phyloP scores from a whole-genome alignment of 2,888 invertebrate species.

The Agriopis leucophaearia region DNA sequence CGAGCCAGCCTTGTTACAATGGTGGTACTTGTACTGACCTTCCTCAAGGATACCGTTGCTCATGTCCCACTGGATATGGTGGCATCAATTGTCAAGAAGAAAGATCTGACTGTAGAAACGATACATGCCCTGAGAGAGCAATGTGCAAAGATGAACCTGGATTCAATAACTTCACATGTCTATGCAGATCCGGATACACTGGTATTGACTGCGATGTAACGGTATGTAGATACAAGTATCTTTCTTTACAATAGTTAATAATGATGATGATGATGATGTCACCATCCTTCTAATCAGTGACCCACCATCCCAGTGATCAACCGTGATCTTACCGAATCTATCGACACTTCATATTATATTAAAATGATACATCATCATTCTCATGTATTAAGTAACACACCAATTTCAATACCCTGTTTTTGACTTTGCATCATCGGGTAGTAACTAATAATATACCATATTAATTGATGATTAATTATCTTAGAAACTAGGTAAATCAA shows the following conservation, averaged over 20 bases:
- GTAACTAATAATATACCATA: no score
- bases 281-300: no score
- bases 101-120: conserved; percentile 94
- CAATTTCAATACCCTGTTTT: no score
- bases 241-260: no score
- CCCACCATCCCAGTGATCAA: no score
- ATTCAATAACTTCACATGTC: conserved; percentile 95
- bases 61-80: conserved; percentile 94
- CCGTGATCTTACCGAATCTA: no score
- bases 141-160: conserved; percentile 99
- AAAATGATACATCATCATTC: no score
- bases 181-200: conserved; percentile 97
- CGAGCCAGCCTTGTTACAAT: conserved; percentile 97
- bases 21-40: conserved; percentile 96
- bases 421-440: no score
- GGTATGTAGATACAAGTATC: conserved; percentile 73
- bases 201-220: conserved; percentile 96
- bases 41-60: conserved; percentile 96
- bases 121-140: conserved; percentile 97
- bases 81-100: conserved; percentile 98
- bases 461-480: background rate
- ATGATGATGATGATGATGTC: no score
- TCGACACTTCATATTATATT: no score
- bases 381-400: no score
- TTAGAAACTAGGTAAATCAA: background rate